phyloP scores from a whole-genome alignment of 2,888 invertebrate species.

The Zygogramma bicolorata region DNA sequence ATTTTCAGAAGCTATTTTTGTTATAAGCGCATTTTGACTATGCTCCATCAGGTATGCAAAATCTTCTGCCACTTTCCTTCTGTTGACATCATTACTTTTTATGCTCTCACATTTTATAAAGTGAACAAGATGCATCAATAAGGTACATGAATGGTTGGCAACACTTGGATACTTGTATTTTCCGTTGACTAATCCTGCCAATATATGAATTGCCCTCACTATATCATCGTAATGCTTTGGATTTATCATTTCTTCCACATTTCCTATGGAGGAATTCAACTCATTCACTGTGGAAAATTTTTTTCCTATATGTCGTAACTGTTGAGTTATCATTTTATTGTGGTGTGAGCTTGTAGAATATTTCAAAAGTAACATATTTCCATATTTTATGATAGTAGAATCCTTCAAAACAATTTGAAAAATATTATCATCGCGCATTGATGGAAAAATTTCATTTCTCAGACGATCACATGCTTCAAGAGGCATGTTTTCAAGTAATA shows the following conservation, averaged over 20 bases:
- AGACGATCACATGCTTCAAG: background rate
- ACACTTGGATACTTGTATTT: constrained; percentile 17
- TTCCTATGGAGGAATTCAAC: background rate
- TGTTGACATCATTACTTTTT: background rate
- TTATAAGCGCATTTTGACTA: constrained; percentile 15
- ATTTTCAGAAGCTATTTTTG: constrained; percentile 13
- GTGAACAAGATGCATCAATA: background rate
- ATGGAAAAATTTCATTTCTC: background rate
- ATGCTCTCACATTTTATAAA: background rate
- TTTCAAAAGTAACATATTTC: background rate
- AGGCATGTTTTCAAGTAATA: background rate
- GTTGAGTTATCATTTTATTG: constrained; percentile 2
- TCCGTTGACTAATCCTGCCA: constrained; percentile 8
- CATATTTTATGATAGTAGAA: background rate
- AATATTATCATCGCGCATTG: background rate
- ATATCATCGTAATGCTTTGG: background rate
- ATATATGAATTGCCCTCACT: background rate
- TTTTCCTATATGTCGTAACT: background rate
- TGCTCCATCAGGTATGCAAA: background rate
- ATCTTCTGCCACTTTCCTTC: background rate
- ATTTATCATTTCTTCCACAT: background rate
- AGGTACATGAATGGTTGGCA: constrained; percentile 9
- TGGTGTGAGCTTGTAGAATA: background rate
- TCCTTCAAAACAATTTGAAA: background rate
- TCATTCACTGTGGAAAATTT: background rate